These are phyloP conservation scores for Anoura caudifer DNA, from an alignment of 2,113 vertebrate species.

Conservation along the genomic window DNA sequence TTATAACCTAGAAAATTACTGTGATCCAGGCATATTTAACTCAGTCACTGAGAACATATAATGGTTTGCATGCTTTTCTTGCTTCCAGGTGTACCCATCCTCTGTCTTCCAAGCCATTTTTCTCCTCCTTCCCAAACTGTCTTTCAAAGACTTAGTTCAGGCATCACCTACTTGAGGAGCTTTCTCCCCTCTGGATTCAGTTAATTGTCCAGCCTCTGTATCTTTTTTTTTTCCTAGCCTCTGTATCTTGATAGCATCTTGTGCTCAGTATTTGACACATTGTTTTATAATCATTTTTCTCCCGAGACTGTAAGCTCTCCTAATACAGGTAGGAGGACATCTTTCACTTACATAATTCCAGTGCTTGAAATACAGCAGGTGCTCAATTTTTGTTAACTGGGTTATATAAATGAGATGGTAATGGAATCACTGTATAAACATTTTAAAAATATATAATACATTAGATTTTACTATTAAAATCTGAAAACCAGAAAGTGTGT, in stretches of 20 bases:
- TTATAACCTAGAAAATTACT: neutral
- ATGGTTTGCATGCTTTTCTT: neutral
- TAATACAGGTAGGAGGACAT: neutral
- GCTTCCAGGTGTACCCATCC: neutral
- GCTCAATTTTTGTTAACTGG: neutral
- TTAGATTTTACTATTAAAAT: slow-evolving; percentile 24
- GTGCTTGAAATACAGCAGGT: neutral
- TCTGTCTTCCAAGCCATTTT: neutral
- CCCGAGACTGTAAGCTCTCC: neutral
- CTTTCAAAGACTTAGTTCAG: neutral
- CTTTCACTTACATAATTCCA: neutral
- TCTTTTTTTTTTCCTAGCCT: too few species aligned
- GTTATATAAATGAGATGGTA: neutral
- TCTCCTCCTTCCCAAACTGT: neutral
- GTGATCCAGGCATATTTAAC: neutral
- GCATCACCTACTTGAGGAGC: neutral
- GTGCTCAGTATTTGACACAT: neutral
- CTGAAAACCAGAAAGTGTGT: neutral
- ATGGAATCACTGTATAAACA: neutral
- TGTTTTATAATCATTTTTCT: neutral
- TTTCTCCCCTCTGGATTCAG: neutral
- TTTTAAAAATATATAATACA: neutral
- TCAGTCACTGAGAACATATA: neutral
- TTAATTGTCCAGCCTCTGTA: neutral
- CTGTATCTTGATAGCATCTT: neutral